Percentiles rank a stretch among this genome's conserved stretches.
phyloP scores from a whole-genome alignment of 2,113 vertebrate species.

The Leucopternis melanops region DNA sequence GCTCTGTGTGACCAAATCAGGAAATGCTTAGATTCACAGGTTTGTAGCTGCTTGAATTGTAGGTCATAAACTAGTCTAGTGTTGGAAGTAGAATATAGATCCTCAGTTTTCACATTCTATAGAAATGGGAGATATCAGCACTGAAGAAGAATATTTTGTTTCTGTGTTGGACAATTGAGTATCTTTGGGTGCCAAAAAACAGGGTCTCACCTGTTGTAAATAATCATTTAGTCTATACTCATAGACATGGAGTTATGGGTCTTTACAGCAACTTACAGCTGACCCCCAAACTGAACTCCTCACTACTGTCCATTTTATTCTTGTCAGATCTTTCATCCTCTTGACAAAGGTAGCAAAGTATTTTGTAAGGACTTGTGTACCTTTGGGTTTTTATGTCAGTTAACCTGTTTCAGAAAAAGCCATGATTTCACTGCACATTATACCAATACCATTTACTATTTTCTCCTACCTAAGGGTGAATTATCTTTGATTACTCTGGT shows the following conservation, averaged over 20 bases:
- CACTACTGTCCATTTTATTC: neutral
- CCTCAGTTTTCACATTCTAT: neutral
- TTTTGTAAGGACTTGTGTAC: neutral
- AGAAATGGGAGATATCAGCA: neutral
- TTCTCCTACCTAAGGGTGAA: neutral
- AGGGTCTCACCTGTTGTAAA: neutral
- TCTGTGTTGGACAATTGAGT: neutral
- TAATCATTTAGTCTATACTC: neutral
- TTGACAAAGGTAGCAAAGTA: neutral
- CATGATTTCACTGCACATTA: neutral
- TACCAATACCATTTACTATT: neutral
- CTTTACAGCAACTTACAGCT: neutral
- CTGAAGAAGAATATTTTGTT: neutral
- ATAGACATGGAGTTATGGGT: neutral
- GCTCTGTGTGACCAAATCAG: neutral
- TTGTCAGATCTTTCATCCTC: neutral
- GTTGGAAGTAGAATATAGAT: neutral
- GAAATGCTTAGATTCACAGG: neutral
- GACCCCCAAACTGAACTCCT: neutral
- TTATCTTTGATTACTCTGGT: neutral
- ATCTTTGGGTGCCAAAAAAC: neutral
- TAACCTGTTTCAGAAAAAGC: neutral
- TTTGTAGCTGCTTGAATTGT: neutral
- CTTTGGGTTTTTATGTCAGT: neutral
- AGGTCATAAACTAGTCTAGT: neutral